A percentile compares a stretch with the other conserved stretches of the same genome.
phyloP scores from a whole-genome alignment of 35 echinoderm and acorn worm species.

The Heliocidaris erythrogramma region DNA sequence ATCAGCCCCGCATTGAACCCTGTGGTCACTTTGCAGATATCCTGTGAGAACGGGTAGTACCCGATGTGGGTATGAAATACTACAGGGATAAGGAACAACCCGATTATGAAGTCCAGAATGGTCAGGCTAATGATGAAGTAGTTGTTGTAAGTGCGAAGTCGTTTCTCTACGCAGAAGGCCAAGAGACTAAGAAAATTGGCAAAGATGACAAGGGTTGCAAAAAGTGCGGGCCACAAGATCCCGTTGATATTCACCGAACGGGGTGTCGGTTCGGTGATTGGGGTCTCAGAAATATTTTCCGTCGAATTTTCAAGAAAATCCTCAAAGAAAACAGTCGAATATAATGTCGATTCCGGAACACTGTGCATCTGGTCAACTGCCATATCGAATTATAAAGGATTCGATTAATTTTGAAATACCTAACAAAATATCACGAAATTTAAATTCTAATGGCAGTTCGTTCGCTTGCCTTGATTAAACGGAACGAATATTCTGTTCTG shows the following conservation, averaged over 20 bases:
- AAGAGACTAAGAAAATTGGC: not conserved
- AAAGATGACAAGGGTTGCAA: not conserved
- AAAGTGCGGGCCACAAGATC: not conserved
- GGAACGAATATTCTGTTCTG: not conserved
- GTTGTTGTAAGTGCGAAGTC: constrained; percentile 56
- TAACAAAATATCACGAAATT: not conserved
- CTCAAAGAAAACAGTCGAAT: not conserved
- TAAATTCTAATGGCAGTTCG: not conserved
- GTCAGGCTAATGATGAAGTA: constrained; percentile 60
- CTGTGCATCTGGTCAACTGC: not conserved
- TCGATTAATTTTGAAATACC: not conserved
- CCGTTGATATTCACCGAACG: not conserved
- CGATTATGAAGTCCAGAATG: constrained; percentile 32
- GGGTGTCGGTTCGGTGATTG: not conserved
- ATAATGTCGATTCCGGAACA: not conserved
- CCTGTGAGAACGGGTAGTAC: constrained; percentile 35
- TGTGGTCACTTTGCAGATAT: constrained; percentile 7
- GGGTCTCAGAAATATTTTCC: not conserved
- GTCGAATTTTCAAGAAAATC: not conserved
- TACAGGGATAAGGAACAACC: constrained; percentile 2
- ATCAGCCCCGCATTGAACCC: not conserved
- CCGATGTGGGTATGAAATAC: not conserved
- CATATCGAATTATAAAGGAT: not conserved
- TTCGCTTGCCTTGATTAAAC: not conserved
- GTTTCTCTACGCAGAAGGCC: constrained; percentile 45